Conservation (phyloP, 2,113 vertebrate genomes). For the Indicator indicator region DNA sequence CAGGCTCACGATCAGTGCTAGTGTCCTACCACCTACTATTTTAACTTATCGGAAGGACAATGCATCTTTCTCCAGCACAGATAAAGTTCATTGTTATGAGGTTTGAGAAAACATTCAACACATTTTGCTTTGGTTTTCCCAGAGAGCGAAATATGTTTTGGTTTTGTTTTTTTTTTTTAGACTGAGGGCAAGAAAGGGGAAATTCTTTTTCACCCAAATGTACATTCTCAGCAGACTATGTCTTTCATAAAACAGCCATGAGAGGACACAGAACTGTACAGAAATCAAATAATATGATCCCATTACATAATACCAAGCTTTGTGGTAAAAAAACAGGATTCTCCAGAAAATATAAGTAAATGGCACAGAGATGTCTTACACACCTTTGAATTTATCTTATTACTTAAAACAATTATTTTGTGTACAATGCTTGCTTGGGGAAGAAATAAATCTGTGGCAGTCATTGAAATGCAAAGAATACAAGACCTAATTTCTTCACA, state of each 20-base stretch:
- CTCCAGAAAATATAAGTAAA: background rate
- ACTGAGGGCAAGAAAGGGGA: background rate
- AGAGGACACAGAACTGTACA: background rate
- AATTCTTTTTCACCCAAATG: background rate
- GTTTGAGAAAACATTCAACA: background rate
- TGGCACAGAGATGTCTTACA: background rate
- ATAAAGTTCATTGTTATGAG: background rate
- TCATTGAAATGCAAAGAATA: background rate
- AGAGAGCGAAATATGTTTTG: background rate
- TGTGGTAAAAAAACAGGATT: background rate
- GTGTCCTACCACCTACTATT: background rate
- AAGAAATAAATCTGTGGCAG: background rate
- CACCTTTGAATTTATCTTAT: background rate
- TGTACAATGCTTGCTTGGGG: background rate
- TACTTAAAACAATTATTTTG: background rate
- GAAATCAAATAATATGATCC: background rate
- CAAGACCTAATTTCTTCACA: background rate
- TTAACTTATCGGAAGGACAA: background rate
- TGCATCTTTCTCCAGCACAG: background rate
- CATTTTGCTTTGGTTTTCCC: background rate
- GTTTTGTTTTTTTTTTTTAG: background rate
- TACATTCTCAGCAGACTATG: background rate
- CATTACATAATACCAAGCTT: background rate
- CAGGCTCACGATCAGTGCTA: background rate
- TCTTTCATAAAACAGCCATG: background rate